Evolutionary conservation across 35 echinoderm and acorn worm genomes (phyloP).

Genomic region (Heliocidaris erythrogramma): DNA sequence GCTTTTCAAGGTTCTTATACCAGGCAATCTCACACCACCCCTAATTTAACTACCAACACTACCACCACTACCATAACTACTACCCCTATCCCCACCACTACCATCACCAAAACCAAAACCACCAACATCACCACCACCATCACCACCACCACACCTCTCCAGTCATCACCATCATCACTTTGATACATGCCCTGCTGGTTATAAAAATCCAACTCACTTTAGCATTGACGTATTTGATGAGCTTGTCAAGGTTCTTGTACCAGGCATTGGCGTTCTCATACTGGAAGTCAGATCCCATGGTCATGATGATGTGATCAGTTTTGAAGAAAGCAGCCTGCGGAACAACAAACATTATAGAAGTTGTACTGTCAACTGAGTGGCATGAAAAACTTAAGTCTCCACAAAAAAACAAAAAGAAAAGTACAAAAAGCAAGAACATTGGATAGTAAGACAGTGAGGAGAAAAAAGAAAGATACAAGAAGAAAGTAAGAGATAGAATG

Average conservation of each 20-base stretch:
- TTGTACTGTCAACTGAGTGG: no score
- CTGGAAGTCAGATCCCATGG: slow-evolving; percentile 99
- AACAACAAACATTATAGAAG: slow-evolving; percentile 8
- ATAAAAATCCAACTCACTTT: slow-evolving; percentile 57
- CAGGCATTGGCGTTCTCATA: slow-evolving; percentile 93
- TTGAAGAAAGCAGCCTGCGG: slow-evolving; percentile 60
- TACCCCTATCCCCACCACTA: not conserved
- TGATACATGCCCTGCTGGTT: no score
- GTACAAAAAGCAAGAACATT: not conserved
- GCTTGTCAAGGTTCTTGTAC: slow-evolving; percentile 96
- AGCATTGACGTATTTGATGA: slow-evolving; percentile 92
- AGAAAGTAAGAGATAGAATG: no score
- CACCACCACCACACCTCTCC: not conserved
- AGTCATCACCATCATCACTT: not conserved
- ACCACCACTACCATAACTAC: no score
- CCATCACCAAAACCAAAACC: no score
- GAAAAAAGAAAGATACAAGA: no score
- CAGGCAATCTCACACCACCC: no score
- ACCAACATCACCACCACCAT: not conserved
- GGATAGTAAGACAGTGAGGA: not conserved
- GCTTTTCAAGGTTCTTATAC: no score
- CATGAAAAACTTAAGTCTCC: not conserved
- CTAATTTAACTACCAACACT: no score
- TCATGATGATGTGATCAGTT: slow-evolving; percentile 95
- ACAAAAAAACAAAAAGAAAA: not conserved